Conservation (phyloP, 2,113 vertebrate genomes). For the Chaetops frenatus region DNA sequence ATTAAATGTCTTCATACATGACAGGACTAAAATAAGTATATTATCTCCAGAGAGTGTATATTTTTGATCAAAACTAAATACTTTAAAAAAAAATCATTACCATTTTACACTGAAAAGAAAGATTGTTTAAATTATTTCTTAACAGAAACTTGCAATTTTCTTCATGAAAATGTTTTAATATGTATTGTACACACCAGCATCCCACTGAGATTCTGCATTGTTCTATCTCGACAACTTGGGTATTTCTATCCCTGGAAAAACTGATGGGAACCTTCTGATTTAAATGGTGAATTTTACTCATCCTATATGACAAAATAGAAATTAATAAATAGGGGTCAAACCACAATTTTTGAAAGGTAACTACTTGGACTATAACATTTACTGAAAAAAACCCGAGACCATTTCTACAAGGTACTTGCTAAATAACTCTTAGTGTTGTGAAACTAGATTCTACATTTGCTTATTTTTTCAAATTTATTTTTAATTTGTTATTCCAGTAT, state of each 20-base stretch:
- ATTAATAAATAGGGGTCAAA: background rate
- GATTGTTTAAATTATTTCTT: background rate
- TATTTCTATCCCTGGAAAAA: background rate
- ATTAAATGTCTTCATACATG: background rate
- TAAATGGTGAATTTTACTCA: background rate
- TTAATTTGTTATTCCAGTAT: background rate
- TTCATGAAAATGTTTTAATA: background rate
- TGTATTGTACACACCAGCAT: background rate
- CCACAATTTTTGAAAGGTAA: background rate
- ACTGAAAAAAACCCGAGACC: rapidly evolving
- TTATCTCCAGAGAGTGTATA: background rate
- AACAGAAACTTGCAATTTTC: background rate
- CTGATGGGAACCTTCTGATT: background rate
- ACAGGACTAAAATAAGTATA: background rate
- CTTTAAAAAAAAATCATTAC: background rate
- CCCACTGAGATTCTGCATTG: background rate
- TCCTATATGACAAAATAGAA: background rate
- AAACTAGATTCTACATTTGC: background rate
- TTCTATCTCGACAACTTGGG: background rate
- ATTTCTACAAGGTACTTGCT: background rate
- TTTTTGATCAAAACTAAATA: background rate
- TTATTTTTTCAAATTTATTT: background rate
- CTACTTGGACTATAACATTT: background rate
- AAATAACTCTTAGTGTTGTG: background rate
- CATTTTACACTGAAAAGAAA: background rate